Conservation (phyloP, 2,113 vertebrate genomes). For the Toxostoma redivivum region DNA sequence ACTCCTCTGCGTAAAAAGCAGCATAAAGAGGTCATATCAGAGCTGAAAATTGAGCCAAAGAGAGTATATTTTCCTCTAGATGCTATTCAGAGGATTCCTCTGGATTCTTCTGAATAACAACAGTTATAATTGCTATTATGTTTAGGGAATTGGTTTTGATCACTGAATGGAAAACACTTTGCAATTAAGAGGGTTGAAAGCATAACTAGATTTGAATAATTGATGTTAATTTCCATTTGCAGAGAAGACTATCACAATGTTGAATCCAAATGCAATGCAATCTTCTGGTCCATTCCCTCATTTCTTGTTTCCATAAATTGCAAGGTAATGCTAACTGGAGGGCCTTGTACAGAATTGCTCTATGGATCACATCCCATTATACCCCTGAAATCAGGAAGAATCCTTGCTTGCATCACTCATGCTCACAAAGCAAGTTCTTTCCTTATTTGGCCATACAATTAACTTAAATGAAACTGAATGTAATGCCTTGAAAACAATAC, state of each 20-base stretch:
- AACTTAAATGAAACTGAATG: constrained; percentile 66
- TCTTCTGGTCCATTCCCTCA: constrained; percentile 24
- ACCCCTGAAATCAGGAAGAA: constrained; percentile 42
- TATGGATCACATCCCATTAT: constrained; percentile 31
- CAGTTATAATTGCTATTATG: constrained; percentile 58
- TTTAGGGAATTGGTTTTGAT: constrained; percentile 50
- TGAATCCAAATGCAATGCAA: constrained; percentile 15
- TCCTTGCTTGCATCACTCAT: constrained; percentile 27
- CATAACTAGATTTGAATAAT: constrained; percentile 43
- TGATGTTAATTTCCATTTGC: constrained; percentile 52
- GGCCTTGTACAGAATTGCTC: not conserved
- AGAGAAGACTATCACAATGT: constrained; percentile 11
- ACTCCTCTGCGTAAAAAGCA: not conserved
- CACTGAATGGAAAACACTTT: constrained; percentile 40
- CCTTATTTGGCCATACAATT: constrained; percentile 73
- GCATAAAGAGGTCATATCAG: not conserved
- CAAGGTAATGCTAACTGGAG: not conserved
- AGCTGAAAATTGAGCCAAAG: constrained; percentile 47
- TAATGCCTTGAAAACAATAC: constrained; percentile 74
- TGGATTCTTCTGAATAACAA: not conserved
- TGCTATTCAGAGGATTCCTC: not conserved
- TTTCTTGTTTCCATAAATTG: not conserved
- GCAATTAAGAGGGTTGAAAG: constrained; percentile 49
- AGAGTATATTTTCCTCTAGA: constrained; percentile 40
- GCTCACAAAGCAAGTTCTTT: constrained; percentile 54